Evolutionary conservation across 2,113 vertebrate species (phyloP).

Genomic region (Misgurnus mizolepis): DNA sequence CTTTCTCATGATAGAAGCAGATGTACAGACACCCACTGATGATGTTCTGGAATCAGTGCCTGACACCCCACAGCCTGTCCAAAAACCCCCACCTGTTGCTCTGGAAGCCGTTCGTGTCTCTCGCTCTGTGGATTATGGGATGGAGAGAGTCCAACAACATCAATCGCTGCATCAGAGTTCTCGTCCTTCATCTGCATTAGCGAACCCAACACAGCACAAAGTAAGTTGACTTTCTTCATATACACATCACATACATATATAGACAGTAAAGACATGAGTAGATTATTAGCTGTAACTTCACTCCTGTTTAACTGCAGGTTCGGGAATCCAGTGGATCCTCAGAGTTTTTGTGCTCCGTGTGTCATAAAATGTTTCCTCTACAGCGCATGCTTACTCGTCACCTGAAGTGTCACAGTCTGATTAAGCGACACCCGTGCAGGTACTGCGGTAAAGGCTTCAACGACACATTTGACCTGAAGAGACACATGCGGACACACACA

Average conservation of each 20-base stretch:
- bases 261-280: too few relatives aligned
- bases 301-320: not conserved
- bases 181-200: not conserved
- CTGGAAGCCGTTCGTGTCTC: constrained; percentile 33
- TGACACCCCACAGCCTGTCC: not conserved
- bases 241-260: too few relatives aligned
- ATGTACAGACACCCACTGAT: not conserved
- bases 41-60: constrained; percentile 7
- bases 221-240: not conserved
- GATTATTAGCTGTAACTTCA: too few relatives aligned
- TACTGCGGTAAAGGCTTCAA: constrained; percentile 90
- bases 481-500: constrained; percentile 89
- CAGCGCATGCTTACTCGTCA: constrained; percentile 89
- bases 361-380: constrained; percentile 83
- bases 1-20: not conserved
- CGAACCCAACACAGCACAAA: not conserved
- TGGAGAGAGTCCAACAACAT: constrained; percentile 10
- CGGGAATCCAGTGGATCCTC: constrained; percentile 56
- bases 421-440: constrained; percentile 80
- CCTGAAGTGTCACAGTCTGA: constrained; percentile 86
- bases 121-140: constrained; percentile 26
- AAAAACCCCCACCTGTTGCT: constrained; percentile 12
- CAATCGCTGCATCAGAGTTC: constrained; percentile 1
- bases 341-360: constrained; percentile 77
- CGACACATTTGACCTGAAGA: constrained; percentile 89